A percentile compares a stretch with the other conserved stretches of the same genome.
phyloP scores from a whole-genome alignment of 2,888 invertebrate genomes.

The Alitta virens region DNA sequence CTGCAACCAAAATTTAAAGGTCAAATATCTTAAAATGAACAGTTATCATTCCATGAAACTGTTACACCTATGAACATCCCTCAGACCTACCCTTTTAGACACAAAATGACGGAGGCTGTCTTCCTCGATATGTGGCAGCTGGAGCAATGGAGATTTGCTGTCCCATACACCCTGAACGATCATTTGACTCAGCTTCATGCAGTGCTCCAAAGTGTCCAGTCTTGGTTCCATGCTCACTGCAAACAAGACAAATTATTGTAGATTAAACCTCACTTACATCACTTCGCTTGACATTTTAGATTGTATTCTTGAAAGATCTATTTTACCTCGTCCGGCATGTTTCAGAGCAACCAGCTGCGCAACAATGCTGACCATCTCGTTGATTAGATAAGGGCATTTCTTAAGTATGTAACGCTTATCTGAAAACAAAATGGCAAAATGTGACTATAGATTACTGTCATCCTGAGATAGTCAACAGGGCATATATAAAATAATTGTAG shows the following conservation, averaged over 20 bases:
- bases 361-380: conserved; percentile 95
- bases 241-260: conserved; percentile 1
- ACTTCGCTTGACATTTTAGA: too few relatives aligned
- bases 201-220: conserved; percentile 93
- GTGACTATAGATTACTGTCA: neutral
- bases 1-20: conserved; percentile 45
- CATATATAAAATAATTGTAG: too few relatives aligned
- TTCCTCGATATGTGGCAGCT: conserved; percentile 88
- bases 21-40: too few relatives aligned
- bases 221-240: conserved; percentile 36
- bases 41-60: too few relatives aligned
- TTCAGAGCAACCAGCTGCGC: conserved; percentile 84
- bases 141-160: conserved; percentile 87
- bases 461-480: neutral
- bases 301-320: too few relatives aligned
- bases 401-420: conserved; percentile 61
- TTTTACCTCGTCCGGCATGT: conserved; percentile 75
- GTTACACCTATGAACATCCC: too few relatives aligned
- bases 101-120: conserved; percentile 67
- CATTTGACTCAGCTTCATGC: conserved; percentile 96
- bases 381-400: conserved; percentile 90
- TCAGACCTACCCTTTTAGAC: conserved; percentile 64
- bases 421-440: conserved; percentile 30
- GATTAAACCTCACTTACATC: too few relatives aligned
- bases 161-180: conserved; percentile 96